Percentiles rank a stretch among this genome's conserved stretches.
Conservation (phyloP, 2,113 vertebrate species). For the Nicator chloris region DNA sequence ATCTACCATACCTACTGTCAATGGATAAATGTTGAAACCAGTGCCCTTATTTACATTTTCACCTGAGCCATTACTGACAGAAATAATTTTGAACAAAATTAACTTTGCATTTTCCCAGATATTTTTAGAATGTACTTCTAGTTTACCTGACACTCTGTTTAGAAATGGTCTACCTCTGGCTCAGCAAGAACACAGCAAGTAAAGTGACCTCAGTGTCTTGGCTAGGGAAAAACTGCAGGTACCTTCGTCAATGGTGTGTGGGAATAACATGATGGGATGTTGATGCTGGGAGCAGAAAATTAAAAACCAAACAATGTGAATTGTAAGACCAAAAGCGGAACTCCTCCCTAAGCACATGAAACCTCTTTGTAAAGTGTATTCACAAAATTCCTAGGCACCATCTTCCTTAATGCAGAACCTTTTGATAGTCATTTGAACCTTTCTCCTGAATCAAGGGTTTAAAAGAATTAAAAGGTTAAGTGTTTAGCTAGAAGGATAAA, state of each 20-base stretch:
- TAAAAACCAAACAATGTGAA: not conserved
- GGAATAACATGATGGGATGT: not conserved
- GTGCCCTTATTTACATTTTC: not conserved
- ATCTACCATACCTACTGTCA: not conserved
- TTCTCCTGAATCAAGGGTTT: no score
- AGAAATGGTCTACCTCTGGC: not conserved
- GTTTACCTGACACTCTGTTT: not conserved
- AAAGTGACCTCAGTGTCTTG: not conserved
- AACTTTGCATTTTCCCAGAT: not conserved
- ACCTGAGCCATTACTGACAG: not conserved
- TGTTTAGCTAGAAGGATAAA: no score
- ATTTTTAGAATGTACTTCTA: not conserved
- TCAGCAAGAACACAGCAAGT: not conserved
- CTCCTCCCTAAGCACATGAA: not conserved
- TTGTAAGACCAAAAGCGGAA: not conserved
- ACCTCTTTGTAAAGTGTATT: rapidly evolving
- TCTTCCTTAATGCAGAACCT: not conserved
- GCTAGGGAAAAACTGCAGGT: not conserved
- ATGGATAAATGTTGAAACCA: not conserved
- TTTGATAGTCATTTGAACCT: not conserved
- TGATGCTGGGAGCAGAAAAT: not conserved
- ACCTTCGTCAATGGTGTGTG: rapidly evolving
- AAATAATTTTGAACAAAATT: not conserved
- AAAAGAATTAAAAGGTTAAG: no score
- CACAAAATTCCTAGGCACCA: not conserved